These are phyloP conservation scores for Conus ventricosus DNA, from an alignment of 1,140 invertebrate species.

Conservation along the genomic window DNA sequence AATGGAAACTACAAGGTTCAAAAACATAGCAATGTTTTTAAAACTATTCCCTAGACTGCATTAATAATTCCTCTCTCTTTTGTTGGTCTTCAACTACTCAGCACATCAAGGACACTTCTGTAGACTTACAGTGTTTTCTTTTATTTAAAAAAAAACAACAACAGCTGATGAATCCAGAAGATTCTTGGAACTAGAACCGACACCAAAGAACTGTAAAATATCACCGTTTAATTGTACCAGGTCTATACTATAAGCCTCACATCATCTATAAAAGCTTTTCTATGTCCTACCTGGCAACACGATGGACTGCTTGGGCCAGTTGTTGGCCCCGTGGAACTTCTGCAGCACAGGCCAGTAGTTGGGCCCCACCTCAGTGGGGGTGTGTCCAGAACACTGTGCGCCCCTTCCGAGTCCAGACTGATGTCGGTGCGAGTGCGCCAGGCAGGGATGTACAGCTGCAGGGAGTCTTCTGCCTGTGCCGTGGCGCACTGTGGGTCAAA, in stretches of 20 bases:
- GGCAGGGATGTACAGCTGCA: constrained; percentile 88
- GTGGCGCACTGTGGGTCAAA: constrained; percentile 95
- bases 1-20: no score
- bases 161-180: neutral
- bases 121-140: no score
- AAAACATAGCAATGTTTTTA: no score
- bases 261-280: neutral
- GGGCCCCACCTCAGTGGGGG: constrained; percentile 51
- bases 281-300: constrained; percentile 84
- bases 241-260: no score
- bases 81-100: no score
- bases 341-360: constrained; percentile 84
- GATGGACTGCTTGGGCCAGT: constrained; percentile 91
- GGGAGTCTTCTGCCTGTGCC: constrained; percentile 91
- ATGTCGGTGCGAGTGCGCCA: constrained; percentile 30
- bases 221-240: no score
- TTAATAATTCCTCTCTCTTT: no score
- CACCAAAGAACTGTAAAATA: neutral
- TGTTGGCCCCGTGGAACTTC: constrained; percentile 82
- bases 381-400: constrained; percentile 35
- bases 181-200: neutral
- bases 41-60: no score
- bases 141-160: no score
- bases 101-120: no score
- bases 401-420: constrained; percentile 40